These are phyloP conservation scores for Idaea aversata DNA, from an alignment of 2,888 invertebrate species.

Conservation along the genomic window DNA sequence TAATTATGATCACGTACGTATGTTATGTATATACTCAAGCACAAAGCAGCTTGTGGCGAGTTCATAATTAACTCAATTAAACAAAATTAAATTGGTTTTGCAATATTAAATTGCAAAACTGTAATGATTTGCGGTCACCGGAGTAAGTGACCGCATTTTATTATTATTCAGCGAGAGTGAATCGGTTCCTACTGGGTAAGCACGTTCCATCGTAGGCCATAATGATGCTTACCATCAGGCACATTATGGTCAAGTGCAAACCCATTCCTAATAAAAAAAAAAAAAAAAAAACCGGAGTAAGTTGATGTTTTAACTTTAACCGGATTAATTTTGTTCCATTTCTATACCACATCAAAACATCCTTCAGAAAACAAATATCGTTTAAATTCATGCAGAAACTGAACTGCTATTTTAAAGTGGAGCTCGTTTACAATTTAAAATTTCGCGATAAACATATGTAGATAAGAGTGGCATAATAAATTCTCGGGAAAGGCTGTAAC, in stretches of 20 bases:
- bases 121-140: constrained; percentile 14
- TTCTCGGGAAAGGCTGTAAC: constrained; percentile 49
- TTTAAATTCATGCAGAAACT: constrained; percentile 48
- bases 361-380: constrained; percentile 39
- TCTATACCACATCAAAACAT: constrained; percentile 25
- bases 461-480: constrained; percentile 67
- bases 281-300: too few species aligned
- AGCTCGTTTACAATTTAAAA: constrained; percentile 75
- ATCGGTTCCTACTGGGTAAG: too few species aligned
- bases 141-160: too few species aligned
- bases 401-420: constrained; percentile 53
- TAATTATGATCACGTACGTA: not conserved
- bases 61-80: constrained; percentile 22
- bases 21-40: not conserved
- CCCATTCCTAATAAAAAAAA: too few species aligned
- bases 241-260: too few species aligned
- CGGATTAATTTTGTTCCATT: not conserved
- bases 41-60: constrained; percentile 14
- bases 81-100: constrained; percentile 17
- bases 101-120: constrained; percentile 13
- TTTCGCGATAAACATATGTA: constrained; percentile 71
- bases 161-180: too few species aligned
- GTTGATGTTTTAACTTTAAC: not conserved
- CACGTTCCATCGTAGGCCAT: too few species aligned
- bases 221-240: too few species aligned